Evolutionary conservation across 2,113 vertebrate genomes (phyloP).

Genomic region (Laterallus jamaicensis): DNA sequence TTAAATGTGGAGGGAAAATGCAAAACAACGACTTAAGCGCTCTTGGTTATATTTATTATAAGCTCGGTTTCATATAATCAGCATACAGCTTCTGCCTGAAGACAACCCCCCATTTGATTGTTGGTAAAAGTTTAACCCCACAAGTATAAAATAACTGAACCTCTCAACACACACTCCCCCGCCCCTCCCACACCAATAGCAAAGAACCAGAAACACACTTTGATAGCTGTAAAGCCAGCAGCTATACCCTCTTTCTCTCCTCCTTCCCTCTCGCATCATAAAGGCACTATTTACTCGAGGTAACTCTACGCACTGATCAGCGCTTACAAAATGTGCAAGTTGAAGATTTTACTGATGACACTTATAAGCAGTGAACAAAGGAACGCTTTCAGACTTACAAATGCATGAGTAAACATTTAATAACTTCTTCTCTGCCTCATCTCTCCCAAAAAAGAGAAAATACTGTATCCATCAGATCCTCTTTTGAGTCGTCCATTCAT

Average conservation of each 20-base stretch:
- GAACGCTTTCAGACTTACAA: background rate
- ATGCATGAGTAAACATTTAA: background rate
- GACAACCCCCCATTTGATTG: background rate
- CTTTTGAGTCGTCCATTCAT: background rate
- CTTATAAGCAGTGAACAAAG: background rate
- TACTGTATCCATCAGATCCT: background rate
- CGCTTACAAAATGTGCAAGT: background rate
- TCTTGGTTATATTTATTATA: fast-evolving
- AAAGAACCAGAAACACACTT: background rate
- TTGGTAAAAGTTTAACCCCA: background rate
- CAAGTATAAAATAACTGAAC: background rate
- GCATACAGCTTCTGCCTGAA: background rate
- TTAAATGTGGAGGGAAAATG: background rate
- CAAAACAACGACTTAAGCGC: background rate
- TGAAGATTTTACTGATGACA: background rate
- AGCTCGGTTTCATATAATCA: background rate
- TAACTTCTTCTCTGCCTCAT: constrained; percentile 18
- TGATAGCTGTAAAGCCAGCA: background rate
- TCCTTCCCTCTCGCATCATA: background rate
- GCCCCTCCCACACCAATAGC: fast-evolving
- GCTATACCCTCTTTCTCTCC: background rate
- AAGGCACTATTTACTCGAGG: background rate
- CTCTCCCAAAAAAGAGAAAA: constrained; percentile 44
- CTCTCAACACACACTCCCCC: background rate
- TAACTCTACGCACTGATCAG: background rate